Evolutionary conservation across 2,888 invertebrate genomes (phyloP).

Genomic region (Patella pellucida): DNA sequence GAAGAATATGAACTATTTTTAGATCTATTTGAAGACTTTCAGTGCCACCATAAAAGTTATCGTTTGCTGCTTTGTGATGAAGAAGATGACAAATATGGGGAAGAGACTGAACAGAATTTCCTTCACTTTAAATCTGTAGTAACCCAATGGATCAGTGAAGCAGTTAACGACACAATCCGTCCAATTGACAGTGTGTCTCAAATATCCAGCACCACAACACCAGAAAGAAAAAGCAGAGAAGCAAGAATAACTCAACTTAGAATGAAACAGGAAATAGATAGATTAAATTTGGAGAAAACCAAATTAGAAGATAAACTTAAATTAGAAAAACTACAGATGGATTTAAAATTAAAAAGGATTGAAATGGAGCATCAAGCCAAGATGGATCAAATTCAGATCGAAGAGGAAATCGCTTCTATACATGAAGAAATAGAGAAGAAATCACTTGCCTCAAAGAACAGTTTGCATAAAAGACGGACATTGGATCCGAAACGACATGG

Average conservation of each 20-base stretch:
- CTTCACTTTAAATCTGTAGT: not conserved
- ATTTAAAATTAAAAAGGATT: constrained; percentile 3
- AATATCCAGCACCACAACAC: not conserved
- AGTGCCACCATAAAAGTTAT: not conserved
- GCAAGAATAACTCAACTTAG: not conserved
- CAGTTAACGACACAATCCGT: not conserved
- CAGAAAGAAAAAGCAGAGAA: not conserved
- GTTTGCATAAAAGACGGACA: not conserved
- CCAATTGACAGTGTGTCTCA: not conserved
- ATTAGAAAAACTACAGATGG: not conserved
- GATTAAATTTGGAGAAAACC: not conserved
- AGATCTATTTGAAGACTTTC: constrained; percentile 6
- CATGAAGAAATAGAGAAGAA: not conserved
- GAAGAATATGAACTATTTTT: constrained; percentile 5
- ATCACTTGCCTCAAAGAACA: not conserved
- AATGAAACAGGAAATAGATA: not conserved
- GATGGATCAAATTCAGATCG: not conserved
- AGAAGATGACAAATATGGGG: not conserved
- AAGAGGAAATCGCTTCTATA: not conserved
- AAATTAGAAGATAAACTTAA: not conserved
- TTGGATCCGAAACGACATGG: not conserved
- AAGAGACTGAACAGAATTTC: not conserved
- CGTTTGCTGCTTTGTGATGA: not conserved
- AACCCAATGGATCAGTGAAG: not conserved
- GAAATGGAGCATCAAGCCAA: not conserved